Conservation (phyloP, 2,797 vertebrate genomes). For the Phyllotis vaccarum region DNA sequence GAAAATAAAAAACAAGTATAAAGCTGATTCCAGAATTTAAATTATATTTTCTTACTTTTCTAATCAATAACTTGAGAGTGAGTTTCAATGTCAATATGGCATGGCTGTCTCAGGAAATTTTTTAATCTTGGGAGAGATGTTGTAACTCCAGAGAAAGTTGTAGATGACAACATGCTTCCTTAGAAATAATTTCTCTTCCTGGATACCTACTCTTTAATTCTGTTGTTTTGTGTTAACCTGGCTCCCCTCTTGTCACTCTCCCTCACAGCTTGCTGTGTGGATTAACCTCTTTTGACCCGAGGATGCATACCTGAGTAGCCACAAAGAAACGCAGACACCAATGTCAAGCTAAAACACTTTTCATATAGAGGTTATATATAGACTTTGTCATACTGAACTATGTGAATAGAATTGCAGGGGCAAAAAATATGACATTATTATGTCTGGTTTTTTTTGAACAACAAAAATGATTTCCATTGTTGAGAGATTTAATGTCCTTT, state of each 20-base stretch:
- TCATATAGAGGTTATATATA: fast-evolving
- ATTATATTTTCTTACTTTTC: neutral
- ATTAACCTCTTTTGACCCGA: neutral
- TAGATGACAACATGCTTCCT: neutral
- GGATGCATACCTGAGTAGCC: fast-evolving
- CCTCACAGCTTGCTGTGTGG: neutral
- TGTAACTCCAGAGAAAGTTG: neutral
- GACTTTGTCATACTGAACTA: neutral
- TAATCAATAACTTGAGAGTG: neutral
- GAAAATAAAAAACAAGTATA: neutral
- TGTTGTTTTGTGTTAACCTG: neutral
- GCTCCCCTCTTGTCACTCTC: neutral
- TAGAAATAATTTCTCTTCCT: neutral
- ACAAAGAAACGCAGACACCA: neutral
- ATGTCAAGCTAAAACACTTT: fast-evolving
- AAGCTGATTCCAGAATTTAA: neutral
- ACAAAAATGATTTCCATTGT: neutral
- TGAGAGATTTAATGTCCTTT: neutral
- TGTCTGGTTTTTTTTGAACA: neutral
- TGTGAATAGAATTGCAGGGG: neutral
- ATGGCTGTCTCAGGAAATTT: neutral
- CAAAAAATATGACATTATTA: neutral
- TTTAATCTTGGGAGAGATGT: neutral
- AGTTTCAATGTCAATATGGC: no score
- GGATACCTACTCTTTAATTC: neutral